phyloP scores from a whole-genome alignment of 2,888 invertebrate species.

The Epiperipatus broadwayi region DNA sequence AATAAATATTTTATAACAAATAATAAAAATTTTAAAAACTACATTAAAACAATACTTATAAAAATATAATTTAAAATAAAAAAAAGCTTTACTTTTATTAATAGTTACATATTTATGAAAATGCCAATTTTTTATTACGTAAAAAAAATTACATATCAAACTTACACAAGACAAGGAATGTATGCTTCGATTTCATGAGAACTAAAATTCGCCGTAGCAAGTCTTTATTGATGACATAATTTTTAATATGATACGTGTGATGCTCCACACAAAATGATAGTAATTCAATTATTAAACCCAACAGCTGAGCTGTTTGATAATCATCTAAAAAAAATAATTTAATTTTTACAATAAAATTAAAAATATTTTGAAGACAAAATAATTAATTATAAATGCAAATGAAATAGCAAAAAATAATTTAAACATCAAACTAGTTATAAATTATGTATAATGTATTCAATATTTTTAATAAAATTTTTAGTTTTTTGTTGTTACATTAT shows the following conservation, averaged over 20 bases:
- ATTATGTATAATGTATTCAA: too few relatives aligned
- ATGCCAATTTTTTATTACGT: background rate
- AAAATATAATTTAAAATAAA: slow-evolving; percentile 4
- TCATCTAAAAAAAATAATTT: slow-evolving; percentile 43
- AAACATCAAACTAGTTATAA: too few relatives aligned
- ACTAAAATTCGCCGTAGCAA: slow-evolving; percentile 81
- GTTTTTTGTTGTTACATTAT: too few relatives aligned
- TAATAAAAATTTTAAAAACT: background rate
- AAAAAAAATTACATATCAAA: slow-evolving; percentile 18
- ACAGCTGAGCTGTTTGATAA: slow-evolving; percentile 83
- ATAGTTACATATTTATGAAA: background rate
- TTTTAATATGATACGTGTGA: slow-evolving; percentile 95
- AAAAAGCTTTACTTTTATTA: too few relatives aligned
- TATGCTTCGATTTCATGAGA: slow-evolving; percentile 87
- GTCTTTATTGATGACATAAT: slow-evolving; percentile 91
- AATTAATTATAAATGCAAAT: too few relatives aligned
- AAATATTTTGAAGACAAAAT: background rate
- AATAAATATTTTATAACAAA: background rate
- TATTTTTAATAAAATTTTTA: too few relatives aligned
- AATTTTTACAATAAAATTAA: slow-evolving; percentile 4
- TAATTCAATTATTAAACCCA: slow-evolving; percentile 82
- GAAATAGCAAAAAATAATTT: background rate
- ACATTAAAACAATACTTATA: background rate
- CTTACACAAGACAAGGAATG: slow-evolving; percentile 75
- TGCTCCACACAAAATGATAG: slow-evolving; percentile 97